phyloP scores from a whole-genome alignment of 2,888 invertebrate genomes.

The Neria commutata region DNA sequence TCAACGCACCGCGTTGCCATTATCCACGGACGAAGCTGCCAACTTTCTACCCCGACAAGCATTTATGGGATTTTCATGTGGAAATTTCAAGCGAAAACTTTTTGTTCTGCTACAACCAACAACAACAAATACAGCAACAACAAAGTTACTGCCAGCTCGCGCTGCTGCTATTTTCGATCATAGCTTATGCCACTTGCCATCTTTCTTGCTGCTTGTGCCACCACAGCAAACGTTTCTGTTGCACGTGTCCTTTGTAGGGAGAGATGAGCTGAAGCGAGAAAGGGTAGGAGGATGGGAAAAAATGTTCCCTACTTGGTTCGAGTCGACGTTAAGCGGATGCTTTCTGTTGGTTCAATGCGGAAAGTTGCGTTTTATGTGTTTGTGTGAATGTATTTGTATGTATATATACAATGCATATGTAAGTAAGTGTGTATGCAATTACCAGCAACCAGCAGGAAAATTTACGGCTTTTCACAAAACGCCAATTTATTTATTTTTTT shows the following conservation, averaged over 20 bases:
- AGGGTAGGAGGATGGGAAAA: slow-evolving; percentile 15
- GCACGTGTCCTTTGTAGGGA: neutral
- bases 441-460: no score
- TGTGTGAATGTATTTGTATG: neutral
- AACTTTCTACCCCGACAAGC: slow-evolving; percentile 16
- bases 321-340: slow-evolving; percentile 33
- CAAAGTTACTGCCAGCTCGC: neutral
- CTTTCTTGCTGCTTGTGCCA: neutral
- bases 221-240: neutral
- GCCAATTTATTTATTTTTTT: no score
- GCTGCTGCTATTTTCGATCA: neutral
- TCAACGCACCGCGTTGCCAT: slow-evolving; percentile 1
- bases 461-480: no score
- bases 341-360: slow-evolving; percentile 32
- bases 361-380: slow-evolving; percentile 22
- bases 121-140: neutral
- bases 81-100: slow-evolving; percentile 21
- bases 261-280: neutral
- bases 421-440: neutral
- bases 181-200: neutral
- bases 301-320: no score
- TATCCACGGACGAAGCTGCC: slow-evolving; percentile 23
- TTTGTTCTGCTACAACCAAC: no score
- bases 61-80: slow-evolving; percentile 30
- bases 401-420: no score